These are phyloP conservation scores for Sesia apiformis DNA, from an alignment of 2,888 invertebrate species.

Conservation along the genomic window DNA sequence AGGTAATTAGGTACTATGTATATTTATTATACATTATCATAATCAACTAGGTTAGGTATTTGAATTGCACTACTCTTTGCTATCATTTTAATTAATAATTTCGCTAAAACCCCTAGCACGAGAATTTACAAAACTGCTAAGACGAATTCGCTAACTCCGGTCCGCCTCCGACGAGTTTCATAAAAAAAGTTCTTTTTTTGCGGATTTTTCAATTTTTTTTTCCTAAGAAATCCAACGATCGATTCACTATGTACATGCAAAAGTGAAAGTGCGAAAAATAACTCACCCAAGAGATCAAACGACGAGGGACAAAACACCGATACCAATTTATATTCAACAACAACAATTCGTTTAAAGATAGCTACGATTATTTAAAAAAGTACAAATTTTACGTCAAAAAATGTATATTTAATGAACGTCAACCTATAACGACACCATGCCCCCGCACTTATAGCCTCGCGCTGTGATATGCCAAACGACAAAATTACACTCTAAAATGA, in stretches of 20 bases:
- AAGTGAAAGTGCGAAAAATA: slow-evolving; percentile 47
- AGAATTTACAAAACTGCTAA: slow-evolving; percentile 32
- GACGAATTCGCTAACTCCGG: slow-evolving; percentile 24
- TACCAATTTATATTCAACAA: slow-evolving; percentile 32
- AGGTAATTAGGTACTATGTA: slow-evolving; percentile 51
- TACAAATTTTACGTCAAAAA: slow-evolving; percentile 49
- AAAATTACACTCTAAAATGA: slow-evolving; percentile 53
- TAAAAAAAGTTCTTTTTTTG: slow-evolving; percentile 49
- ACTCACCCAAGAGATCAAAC: slow-evolving; percentile 43
- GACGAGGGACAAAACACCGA: slow-evolving; percentile 44
- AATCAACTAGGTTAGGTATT: slow-evolving; percentile 61
- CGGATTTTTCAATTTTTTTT: slow-evolving; percentile 39
- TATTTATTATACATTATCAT: slow-evolving; percentile 42
- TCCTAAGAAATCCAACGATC: slow-evolving; percentile 36
- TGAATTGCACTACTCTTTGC: slow-evolving; percentile 68
- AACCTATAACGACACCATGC: slow-evolving; percentile 22
- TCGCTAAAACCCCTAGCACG: slow-evolving; percentile 56
- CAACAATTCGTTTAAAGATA: slow-evolving; percentile 37
- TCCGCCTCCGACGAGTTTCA: slow-evolving; percentile 42
- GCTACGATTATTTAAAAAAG: slow-evolving; percentile 44
- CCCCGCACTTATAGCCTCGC: slow-evolving; percentile 41
- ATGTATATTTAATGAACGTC: slow-evolving; percentile 13
- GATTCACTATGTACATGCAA: slow-evolving; percentile 53
- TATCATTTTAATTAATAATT: slow-evolving; percentile 50
- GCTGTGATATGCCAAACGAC: slow-evolving; percentile 60